These are phyloP conservation scores for Creontiades dilutus DNA, from an alignment of 2,888 invertebrate species.

Conservation along the genomic window DNA sequence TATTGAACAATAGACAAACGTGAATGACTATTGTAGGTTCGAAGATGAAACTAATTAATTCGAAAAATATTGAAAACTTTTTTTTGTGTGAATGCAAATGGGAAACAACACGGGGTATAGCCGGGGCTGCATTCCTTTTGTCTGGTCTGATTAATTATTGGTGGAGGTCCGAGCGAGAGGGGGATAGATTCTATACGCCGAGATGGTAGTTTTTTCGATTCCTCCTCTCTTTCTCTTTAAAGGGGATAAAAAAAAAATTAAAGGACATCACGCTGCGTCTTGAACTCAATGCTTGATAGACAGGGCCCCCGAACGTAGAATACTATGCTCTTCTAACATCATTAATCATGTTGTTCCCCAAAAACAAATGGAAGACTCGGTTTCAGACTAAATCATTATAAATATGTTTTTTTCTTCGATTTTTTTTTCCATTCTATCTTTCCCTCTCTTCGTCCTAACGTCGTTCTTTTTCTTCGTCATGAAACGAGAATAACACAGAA, in stretches of 20 bases:
- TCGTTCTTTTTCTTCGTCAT: constrained; percentile 46
- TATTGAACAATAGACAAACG: constrained; percentile 26
- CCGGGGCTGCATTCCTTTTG: constrained; percentile 31
- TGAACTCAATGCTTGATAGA: constrained; percentile 69
- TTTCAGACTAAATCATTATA: constrained; percentile 74
- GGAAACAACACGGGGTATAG: constrained; percentile 16
- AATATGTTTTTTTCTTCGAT: constrained; percentile 69
- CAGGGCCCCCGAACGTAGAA: constrained; percentile 57
- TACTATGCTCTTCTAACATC: constrained; percentile 62
- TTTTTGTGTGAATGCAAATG: constrained; percentile 60
- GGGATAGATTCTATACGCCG: constrained; percentile 2
- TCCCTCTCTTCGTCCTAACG: constrained; percentile 22
- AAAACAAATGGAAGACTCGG: constrained; percentile 73
- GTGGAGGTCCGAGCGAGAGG: constrained; percentile 10
- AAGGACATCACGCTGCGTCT: constrained; percentile 66
- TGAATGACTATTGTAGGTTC: constrained; percentile 58
- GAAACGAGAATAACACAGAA: constrained; percentile 53
- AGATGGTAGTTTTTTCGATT: constrained; percentile 34
- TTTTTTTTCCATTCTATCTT: not conserved
- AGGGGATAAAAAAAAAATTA: not conserved
- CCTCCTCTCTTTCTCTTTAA: not conserved
- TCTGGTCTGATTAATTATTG: constrained; percentile 62
- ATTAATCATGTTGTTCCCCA: constrained; percentile 65
- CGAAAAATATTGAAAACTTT: constrained; percentile 65
- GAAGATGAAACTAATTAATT: constrained; percentile 58